Conservation (phyloP, 2,888 invertebrate genomes). For the Yponomeuta malinellus region DNA sequence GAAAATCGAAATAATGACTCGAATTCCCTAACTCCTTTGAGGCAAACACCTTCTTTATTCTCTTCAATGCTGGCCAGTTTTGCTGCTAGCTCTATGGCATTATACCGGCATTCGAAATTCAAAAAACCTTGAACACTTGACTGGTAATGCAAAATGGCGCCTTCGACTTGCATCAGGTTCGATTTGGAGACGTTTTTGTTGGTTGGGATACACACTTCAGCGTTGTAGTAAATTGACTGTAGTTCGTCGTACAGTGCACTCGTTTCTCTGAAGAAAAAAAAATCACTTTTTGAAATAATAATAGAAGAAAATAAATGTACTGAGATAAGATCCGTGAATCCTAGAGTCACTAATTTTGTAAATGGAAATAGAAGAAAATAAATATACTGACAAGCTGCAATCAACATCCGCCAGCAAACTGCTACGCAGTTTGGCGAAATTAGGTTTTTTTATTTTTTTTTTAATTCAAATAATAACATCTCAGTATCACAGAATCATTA, state of each 20-base stretch:
- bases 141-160: slow-evolving; percentile 41
- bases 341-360: background rate
- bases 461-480: too few relatives aligned
- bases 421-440: too few relatives aligned
- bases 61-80: slow-evolving; percentile 30
- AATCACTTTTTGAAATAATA: slow-evolving; percentile 17
- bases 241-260: slow-evolving; percentile 68
- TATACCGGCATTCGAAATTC: slow-evolving; percentile 18
- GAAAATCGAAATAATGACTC: slow-evolving; percentile 74
- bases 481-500: too few relatives aligned
- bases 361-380: too few relatives aligned
- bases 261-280: slow-evolving; percentile 45
- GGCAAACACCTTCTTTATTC: slow-evolving; percentile 49
- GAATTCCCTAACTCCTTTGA: slow-evolving; percentile 78
- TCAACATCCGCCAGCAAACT: too few relatives aligned
- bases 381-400: too few relatives aligned
- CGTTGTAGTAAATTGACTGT: slow-evolving; percentile 75
- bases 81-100: slow-evolving; percentile 22
- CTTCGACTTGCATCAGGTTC: slow-evolving; percentile 39
- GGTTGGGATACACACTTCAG: slow-evolving; percentile 68
- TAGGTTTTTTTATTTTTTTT: too few relatives aligned
- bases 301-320: background rate
- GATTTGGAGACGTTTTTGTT: slow-evolving; percentile 24
- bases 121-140: slow-evolving; percentile 28
- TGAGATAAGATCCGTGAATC: background rate